phyloP scores from a whole-genome alignment of 2,888 invertebrate species.

The Sceliomorpha sp. region DNA sequence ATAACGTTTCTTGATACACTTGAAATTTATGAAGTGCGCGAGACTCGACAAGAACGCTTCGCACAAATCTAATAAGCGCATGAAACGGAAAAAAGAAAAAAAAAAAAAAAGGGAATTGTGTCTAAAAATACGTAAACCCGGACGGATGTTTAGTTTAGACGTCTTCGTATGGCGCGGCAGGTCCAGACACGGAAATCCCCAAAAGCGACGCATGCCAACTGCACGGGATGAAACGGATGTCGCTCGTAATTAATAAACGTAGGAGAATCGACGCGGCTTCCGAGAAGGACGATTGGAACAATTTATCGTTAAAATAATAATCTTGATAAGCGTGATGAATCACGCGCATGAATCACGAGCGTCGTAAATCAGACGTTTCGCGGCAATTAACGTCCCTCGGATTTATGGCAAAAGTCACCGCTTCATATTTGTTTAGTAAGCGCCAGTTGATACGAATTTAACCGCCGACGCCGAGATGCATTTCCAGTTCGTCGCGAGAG shows the following conservation, averaged over 20 bases:
- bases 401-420: conserved; percentile 30
- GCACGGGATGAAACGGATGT: conserved; percentile 64
- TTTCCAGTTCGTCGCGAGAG: too few species aligned
- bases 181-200: conserved; percentile 43
- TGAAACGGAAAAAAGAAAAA: too few species aligned
- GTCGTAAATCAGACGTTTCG: conserved; percentile 28
- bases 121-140: conserved; percentile 56
- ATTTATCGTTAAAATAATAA: conserved; percentile 54
- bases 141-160: conserved; percentile 57
- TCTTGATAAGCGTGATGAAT: conserved; percentile 47
- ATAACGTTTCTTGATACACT: too few species aligned
- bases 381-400: conserved; percentile 38
- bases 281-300: conserved; percentile 42
- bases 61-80: conserved; percentile 25
- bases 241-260: conserved; percentile 64
- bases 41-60: too few species aligned
- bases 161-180: conserved; percentile 46
- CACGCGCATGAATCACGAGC: conserved; percentile 38
- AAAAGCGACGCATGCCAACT: conserved; percentile 55
- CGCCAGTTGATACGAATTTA: conserved; percentile 1
- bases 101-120: conserved; percentile 51
- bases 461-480: neutral
- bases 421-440: conserved; percentile 23
- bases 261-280: conserved; percentile 44
- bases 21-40: too few species aligned